phyloP scores from a whole-genome alignment of 2,888 invertebrate species.

The Nysson spinosus region DNA sequence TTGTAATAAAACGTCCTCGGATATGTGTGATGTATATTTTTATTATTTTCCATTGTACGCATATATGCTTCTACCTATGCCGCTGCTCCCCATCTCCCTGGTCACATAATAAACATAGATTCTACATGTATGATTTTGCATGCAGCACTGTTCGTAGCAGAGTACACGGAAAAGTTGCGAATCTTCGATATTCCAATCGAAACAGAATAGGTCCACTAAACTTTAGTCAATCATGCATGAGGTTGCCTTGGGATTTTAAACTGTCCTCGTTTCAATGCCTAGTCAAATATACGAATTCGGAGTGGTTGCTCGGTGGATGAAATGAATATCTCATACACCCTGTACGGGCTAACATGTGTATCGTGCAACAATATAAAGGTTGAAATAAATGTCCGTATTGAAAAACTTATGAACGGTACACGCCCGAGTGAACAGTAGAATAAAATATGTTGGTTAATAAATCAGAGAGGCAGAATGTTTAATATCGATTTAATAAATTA shows the following conservation, averaged over 20 bases:
- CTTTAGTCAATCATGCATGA: slow-evolving; percentile 20
- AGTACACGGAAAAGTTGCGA: background rate
- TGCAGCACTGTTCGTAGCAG: too few relatives aligned
- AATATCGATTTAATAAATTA: too few relatives aligned
- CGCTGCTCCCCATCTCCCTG: too few relatives aligned
- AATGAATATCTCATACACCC: background rate
- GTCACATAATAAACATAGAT: background rate
- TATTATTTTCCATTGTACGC: too few relatives aligned
- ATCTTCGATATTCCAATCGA: slow-evolving; percentile 1
- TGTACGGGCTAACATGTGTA: background rate
- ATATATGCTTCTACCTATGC: too few relatives aligned
- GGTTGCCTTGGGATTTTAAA: slow-evolving; percentile 5
- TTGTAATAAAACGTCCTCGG: too few relatives aligned
- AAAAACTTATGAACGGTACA: too few relatives aligned
- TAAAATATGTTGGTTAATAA: too few relatives aligned
- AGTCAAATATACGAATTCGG: slow-evolving; percentile 6
- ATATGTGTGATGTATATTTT: too few relatives aligned
- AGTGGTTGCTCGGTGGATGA: background rate
- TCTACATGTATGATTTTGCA: background rate
- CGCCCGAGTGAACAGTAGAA: too few relatives aligned
- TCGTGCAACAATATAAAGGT: background rate
- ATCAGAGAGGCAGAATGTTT: too few relatives aligned
- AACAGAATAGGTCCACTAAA: background rate
- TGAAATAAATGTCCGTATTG: too few relatives aligned
- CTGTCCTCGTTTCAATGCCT: slow-evolving; percentile 4